phyloP scores from a whole-genome alignment of 2,888 invertebrate species.

The Drosophila pseudotalamancana region DNA sequence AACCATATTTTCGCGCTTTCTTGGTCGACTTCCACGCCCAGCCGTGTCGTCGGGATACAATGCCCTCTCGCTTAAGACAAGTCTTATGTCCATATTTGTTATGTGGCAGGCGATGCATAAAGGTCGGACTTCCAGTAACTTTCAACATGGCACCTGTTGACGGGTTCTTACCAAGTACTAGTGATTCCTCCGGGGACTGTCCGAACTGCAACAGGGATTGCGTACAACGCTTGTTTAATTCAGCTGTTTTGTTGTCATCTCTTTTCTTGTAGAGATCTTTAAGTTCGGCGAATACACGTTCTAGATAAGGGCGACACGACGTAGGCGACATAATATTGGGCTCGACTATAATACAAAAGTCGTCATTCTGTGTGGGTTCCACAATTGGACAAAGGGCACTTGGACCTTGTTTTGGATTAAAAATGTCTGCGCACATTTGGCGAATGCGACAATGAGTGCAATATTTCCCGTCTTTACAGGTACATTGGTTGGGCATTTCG shows the following conservation, averaged over 20 bases:
- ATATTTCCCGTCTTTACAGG: constrained; percentile 62
- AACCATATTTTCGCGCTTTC: constrained; percentile 71
- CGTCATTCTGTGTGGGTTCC: no score
- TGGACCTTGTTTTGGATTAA: neutral
- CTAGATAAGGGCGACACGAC: constrained; percentile 74
- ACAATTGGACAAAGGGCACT: no score
- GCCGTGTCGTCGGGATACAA: constrained; percentile 88
- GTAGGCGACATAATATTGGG: constrained; percentile 19
- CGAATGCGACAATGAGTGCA: constrained; percentile 80
- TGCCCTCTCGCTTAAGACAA: constrained; percentile 85
- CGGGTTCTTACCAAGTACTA: neutral
- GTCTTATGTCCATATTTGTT: constrained; percentile 86
- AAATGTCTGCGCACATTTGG: constrained; percentile 69
- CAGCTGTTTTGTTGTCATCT: constrained; percentile 33
- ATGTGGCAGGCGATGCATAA: constrained; percentile 25
- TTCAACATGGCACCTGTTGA: neutral
- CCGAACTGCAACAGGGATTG: constrained; percentile 1
- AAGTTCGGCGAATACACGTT: constrained; percentile 75
- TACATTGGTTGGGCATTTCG: constrained; percentile 42
- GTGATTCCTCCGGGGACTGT: neutral
- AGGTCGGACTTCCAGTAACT: constrained; percentile 7
- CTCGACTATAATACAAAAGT: constrained; percentile 56
- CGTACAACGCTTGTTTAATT: constrained; percentile 6
- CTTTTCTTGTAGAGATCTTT: constrained; percentile 73
- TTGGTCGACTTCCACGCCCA: constrained; percentile 87